phyloP scores from a whole-genome alignment of 2,113 vertebrate genomes.

The Heterotis niloticus region DNA sequence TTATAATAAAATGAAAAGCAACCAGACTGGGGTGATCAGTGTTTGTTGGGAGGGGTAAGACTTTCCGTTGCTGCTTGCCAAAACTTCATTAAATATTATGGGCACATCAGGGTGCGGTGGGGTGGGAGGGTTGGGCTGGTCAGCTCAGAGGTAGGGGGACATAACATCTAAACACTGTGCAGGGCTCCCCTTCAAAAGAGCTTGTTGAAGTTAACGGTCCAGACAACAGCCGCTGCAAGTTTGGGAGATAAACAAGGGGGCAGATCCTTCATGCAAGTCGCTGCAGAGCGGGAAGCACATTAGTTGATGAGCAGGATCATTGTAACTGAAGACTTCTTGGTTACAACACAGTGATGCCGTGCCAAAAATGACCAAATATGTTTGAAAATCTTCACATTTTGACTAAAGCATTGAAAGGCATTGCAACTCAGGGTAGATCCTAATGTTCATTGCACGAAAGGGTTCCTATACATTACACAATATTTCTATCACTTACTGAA shows the following conservation, averaged over 20 bases:
- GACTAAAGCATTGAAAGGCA: no score
- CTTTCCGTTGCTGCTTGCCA: slow-evolving; percentile 70
- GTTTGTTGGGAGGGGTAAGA: slow-evolving; percentile 61
- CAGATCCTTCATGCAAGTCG: background rate
- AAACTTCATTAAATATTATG: slow-evolving; percentile 72
- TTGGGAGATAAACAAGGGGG: background rate
- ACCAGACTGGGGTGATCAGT: slow-evolving; percentile 48
- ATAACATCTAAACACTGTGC: slow-evolving; percentile 71
- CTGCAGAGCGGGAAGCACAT: background rate
- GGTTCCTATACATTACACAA: background rate
- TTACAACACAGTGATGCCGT: no score
- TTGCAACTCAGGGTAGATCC: no score
- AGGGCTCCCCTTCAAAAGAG: slow-evolving; percentile 70
- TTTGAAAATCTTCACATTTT: no score
- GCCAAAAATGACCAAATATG: no score
- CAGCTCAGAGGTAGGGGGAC: slow-evolving; percentile 49
- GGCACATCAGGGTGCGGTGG: slow-evolving; percentile 63
- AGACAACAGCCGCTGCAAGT: background rate
- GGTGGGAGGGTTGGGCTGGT: slow-evolving; percentile 60
- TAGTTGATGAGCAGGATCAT: no score
- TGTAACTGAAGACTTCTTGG: no score
- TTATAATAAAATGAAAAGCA: slow-evolving; percentile 33
- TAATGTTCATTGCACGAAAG: no score
- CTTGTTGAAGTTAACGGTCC: background rate
- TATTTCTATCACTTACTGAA: no score